phyloP scores from a whole-genome alignment of 2,888 invertebrate genomes.

The Xylota sylvarum region DNA sequence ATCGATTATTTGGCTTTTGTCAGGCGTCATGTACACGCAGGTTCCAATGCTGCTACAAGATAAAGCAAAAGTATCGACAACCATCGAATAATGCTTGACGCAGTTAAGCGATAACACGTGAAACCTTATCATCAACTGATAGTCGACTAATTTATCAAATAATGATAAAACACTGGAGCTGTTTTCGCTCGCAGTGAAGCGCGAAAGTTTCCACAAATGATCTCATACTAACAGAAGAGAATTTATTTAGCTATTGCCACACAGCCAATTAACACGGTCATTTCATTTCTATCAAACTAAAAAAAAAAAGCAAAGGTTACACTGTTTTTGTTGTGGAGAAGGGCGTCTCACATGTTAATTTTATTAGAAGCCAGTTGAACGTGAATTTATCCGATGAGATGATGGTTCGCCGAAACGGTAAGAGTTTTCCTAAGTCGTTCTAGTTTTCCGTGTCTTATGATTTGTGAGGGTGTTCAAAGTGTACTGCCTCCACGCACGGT shows the following conservation, averaged over 20 bases:
- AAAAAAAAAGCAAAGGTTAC: not conserved
- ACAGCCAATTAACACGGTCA: conserved; percentile 65
- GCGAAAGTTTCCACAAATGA: conserved; percentile 54
- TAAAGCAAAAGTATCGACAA: not conserved
- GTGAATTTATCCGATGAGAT: conserved; percentile 37
- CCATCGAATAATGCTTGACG: conserved; percentile 30
- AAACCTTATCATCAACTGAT: conserved; percentile 58
- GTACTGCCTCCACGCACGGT: conserved; percentile 11
- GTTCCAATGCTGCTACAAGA: not conserved
- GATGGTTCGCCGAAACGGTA: conserved; percentile 64
- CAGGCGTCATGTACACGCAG: conserved; percentile 10
- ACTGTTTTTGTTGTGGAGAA: conserved; percentile 1
- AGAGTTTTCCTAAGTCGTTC: conserved; percentile 19
- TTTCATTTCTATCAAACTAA: conserved; percentile 33
- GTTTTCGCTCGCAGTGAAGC: conserved; percentile 2
- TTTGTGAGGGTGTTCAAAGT: conserved; percentile 31
- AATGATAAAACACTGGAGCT: conserved; percentile 50
- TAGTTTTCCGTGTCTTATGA: conserved; percentile 2
- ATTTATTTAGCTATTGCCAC: conserved; percentile 61
- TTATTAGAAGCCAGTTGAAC: conserved; percentile 32
- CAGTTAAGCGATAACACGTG: conserved; percentile 28
- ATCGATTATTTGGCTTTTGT: conserved; percentile 27
- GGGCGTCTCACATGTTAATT: conserved; percentile 13
- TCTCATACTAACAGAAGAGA: conserved; percentile 60
- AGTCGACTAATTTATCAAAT: conserved; percentile 59